Conservation (phyloP, 1,140 invertebrate genomes). For the Zaprionus lachaisei region DNA sequence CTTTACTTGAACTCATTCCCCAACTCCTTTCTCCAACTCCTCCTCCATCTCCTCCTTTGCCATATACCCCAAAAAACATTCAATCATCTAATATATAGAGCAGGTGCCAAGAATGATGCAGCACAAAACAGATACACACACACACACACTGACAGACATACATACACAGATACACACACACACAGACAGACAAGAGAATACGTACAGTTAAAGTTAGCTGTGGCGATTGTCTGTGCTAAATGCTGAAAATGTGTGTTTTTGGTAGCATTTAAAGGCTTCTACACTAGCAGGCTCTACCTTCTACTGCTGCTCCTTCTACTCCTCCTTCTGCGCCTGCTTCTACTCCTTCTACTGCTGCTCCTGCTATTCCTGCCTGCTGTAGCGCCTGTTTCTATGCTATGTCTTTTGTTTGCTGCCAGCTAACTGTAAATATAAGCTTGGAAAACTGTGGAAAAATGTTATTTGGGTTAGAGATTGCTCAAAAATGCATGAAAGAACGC, state of each 20-base stretch:
- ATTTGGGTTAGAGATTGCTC: constrained; percentile 78
- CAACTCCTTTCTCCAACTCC: neutral
- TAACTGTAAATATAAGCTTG: constrained; percentile 58
- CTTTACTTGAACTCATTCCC: neutral
- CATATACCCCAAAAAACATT: constrained; percentile 11
- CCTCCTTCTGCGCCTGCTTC: neutral
- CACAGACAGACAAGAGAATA: neutral
- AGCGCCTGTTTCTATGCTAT: constrained; percentile 39
- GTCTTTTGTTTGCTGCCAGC: constrained; percentile 52
- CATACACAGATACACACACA: neutral
- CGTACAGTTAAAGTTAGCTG: constrained; percentile 17
- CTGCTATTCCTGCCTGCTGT: neutral
- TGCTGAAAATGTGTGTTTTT: constrained; percentile 21
- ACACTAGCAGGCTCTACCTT: constrained; percentile 2
- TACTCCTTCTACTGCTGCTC: neutral
- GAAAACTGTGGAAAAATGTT: constrained; percentile 58
- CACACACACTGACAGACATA: neutral
- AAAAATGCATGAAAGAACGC: constrained; percentile 65
- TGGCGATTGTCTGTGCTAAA: constrained; percentile 19
- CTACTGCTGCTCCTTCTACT: neutral
- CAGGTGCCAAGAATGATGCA: constrained; percentile 45
- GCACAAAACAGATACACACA: neutral
- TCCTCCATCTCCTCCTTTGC: neutral
- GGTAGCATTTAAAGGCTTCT: constrained; percentile 7
- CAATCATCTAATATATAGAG: constrained; percentile 20